phyloP scores from a whole-genome alignment of 2,888 invertebrate genomes.

The Fragum sueziense region DNA sequence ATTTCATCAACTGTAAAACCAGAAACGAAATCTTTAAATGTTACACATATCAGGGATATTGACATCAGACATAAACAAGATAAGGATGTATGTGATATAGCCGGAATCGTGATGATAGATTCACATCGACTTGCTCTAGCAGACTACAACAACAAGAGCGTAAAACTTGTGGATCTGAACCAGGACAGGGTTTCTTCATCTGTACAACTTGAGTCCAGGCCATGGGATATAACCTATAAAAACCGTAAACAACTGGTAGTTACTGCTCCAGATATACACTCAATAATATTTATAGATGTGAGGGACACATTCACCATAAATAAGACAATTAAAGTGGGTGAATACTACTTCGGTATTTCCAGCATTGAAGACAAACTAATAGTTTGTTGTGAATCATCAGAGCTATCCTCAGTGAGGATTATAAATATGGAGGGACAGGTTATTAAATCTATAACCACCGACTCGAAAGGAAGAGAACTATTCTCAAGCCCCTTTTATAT shows the following conservation, averaged over 20 bases:
- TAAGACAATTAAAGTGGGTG: background rate
- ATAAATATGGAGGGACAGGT: background rate
- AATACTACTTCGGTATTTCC: background rate
- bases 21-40: background rate
- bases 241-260: background rate
- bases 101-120: background rate
- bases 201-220: background rate
- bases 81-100: background rate
- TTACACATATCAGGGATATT: background rate
- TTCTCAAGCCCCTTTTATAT: too few species aligned
- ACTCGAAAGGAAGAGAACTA: too few species aligned
- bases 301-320: background rate
- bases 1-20: too few species aligned
- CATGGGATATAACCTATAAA: background rate
- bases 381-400: background rate
- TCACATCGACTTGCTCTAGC: background rate
- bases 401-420: background rate
- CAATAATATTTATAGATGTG: background rate
- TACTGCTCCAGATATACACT: background rate
- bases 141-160: background rate
- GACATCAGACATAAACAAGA: background rate
- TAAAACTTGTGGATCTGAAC: background rate
- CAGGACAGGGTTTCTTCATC: background rate
- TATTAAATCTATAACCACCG: too few species aligned
- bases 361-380: background rate